These are phyloP conservation scores for Holocentrus rufus DNA, from an alignment of 2,797 vertebrate genomes.

Conservation along the genomic window DNA sequence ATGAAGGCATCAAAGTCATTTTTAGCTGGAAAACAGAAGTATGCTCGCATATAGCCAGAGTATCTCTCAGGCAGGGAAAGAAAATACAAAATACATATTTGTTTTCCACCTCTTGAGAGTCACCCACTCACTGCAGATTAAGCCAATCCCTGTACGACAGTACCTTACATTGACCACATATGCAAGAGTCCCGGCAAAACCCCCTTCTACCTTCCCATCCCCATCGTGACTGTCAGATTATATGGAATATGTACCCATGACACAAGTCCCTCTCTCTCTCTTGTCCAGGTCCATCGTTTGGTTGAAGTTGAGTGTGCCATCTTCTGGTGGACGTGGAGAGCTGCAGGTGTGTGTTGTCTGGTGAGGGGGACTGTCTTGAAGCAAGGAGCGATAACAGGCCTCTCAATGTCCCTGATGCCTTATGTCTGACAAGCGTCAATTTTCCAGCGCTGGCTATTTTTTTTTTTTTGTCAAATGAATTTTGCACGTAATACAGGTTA, in stretches of 20 bases:
- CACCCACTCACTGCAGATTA: conserved; percentile 63
- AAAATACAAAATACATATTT: conserved; percentile 61
- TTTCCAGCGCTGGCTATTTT: conserved; percentile 62
- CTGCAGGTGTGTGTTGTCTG: conserved; percentile 53
- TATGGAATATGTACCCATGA: conserved; percentile 58
- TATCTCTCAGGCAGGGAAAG: conserved; percentile 55
- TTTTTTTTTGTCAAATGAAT: conserved; percentile 44
- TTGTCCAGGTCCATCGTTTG: conserved; percentile 58
- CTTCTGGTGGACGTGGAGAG: conserved; percentile 67
- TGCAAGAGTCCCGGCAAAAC: conserved; percentile 68
- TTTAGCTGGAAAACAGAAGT: conserved; percentile 78
- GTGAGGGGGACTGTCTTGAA: conserved; percentile 32
- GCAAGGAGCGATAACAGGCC: conserved; percentile 22
- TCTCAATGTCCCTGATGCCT: conserved; percentile 75
- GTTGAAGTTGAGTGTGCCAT: conserved; percentile 61
- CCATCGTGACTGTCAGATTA: conserved; percentile 48
- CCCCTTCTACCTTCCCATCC: conserved; percentile 54
- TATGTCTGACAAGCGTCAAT: conserved; percentile 58
- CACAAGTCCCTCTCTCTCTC: conserved; percentile 44
- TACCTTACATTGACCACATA: conserved; percentile 74
- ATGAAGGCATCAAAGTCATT: conserved; percentile 87
- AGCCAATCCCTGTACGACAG: conserved; percentile 73
- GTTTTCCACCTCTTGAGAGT: conserved; percentile 75
- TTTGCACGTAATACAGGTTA: conserved; percentile 62
- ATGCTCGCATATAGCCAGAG: conserved; percentile 63